Base-by-base conservation (phyloP, 2,888 invertebrate species). In the Pedicia rivosa region DNA sequence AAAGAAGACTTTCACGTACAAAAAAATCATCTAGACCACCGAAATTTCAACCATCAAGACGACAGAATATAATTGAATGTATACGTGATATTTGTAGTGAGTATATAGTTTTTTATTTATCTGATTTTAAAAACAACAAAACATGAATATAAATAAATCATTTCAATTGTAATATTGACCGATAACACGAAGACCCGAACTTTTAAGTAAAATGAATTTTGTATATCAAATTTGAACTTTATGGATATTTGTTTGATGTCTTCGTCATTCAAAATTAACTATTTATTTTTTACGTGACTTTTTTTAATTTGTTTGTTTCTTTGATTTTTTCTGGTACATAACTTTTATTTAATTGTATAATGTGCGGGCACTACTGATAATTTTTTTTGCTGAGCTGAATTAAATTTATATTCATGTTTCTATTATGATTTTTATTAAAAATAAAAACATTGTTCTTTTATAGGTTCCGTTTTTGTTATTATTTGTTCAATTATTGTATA, bases 401-500 rank as follows among this genome's bases (percentile, higher is more conserved):
- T 14, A 14, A 12, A 38, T 36, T 30, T 16, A 35, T 14, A 28
- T 20, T 19, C 19, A 28, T 10, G 13, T 20, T 19, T 24, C 10
- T 27, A 9, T 4, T 19, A 12, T 22, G 19, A 17, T 36, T 42
- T 5, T 31, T 12, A 20, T 31, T 22, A 20, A 31, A 37, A 16
- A 35, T 13, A 35, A 15, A 26, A 14, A 33, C 27, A 28, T 31
- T 28, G 40, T 43, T 43, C 41, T 41, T 36, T 52, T 53, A 32
- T 52, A 75, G 75, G 80, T 45, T 81, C 82, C 45, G 51, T 84
- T 35, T 72, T 84, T 47, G 84, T 87, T 24, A 79, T 87, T 47
- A 51, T 73, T 0, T 72, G 73, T 47, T 68, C 76, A 1, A 50
- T 70, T 3, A 54, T 74, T 15, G 72, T 78, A 0, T 66, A 72